Base-by-base conservation (phyloP, 1,140 invertebrate species). In the Atta texana region DNA sequence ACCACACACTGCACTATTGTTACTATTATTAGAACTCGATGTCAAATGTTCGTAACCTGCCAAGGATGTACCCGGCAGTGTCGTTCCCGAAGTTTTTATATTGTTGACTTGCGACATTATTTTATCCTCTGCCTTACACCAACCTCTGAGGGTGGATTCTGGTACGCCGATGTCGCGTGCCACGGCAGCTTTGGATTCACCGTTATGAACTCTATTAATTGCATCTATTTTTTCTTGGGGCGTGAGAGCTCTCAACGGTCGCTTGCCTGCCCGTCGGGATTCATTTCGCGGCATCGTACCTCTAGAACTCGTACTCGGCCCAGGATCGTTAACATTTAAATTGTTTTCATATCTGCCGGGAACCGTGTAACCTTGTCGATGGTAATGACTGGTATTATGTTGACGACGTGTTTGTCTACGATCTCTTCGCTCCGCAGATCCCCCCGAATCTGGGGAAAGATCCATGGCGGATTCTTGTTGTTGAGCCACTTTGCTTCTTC, bases 81-180 rank as follows among this genome's bases (percentile, higher is more conserved):
- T 1, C 0, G 34, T 80, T 0, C 71, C 90, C 5, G 97, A 97
- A 82, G 97, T 1, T n/a, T 5, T n/a, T 3, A 34, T 10, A 2
- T 63, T 96, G 14, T 96, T 95, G 0, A 97, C 97, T 96, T 97
- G 97, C 68, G 96, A 97, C 1, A 97, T 96, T 1, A 98, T 96
- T 91, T 98, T 98, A 85, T 97, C 96, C 91, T 98, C 97, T 88
- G 97, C 97, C 92, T 98, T 98, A 94, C 97, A 98, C 97, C 97
- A 98, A 24, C 97, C 97, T 0, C 97, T 95, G 1, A 98, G 94
- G 0, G 97, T 98, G 0, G 97, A 98, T 93, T 98, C 97, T 0
- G 97, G 97, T 0, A 98, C 97, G 0, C 97, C 97, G 91, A 98
- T 97, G 87, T 98, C 97, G 0, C 97, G 94, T 0, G 97, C 97